These are phyloP conservation scores for Coendou prehensilis DNA, from an alignment of 2,797 vertebrate genomes.

Conservation along the genomic window DNA sequence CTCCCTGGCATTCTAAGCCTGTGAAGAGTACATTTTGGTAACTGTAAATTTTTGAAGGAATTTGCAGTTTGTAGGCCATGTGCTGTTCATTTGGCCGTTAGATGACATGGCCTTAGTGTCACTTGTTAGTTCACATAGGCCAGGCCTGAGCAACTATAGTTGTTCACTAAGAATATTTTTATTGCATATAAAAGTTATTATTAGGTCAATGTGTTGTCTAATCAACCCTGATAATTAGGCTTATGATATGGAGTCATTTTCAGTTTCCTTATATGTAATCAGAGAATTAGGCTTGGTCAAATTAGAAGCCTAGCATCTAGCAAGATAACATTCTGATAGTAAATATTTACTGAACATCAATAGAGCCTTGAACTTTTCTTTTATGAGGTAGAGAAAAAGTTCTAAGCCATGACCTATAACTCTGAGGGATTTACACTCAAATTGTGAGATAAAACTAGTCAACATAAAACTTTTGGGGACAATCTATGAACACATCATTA, in stretches of 20 bases:
- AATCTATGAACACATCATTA: not conserved
- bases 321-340: not conserved
- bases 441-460: constrained; percentile 17
- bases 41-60: not conserved
- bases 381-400: constrained; percentile 9
- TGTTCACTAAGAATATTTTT: not conserved
- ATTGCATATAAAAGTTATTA: not conserved
- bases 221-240: not conserved
- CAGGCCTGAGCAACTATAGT: not conserved
- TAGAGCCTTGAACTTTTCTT: constrained; percentile 11
- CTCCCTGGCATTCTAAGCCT: not conserved
- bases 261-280: not conserved
- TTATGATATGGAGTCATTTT: not conserved
- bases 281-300: not conserved
- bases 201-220: not conserved
- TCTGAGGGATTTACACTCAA: not conserved
- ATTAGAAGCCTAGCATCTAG: not conserved
- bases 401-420: not conserved
- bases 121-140: constrained; percentile 14
- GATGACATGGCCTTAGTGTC: constrained; percentile 17
- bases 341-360: constrained; percentile 9
- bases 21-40: constrained; percentile 64
- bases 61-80: constrained; percentile 46
- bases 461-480: not conserved
- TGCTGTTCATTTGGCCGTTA: constrained; percentile 54